Evolutionary conservation across 2,113 vertebrate genomes (phyloP), one percentile per base, ranked within the genome.

Genomic region (Pterophyllum scalare): DNA sequence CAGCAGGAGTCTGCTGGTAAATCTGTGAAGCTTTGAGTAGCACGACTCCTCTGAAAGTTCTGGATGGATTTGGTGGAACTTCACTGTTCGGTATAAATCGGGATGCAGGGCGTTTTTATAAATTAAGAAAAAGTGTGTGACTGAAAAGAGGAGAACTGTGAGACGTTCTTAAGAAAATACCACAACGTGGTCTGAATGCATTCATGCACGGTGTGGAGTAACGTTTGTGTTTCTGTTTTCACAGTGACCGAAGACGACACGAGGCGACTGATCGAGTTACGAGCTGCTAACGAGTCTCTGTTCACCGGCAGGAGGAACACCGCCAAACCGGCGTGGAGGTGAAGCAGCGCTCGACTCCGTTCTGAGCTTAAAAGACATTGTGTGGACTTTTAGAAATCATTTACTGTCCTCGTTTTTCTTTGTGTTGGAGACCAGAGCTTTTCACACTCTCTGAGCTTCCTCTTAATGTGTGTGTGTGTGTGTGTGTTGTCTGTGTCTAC

Each of bases 261-360:
- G 13, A 83, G 91, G 33, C 87, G 92, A 2, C 93, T 96, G 28
- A 96, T 96, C 0, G 94, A 96, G 87, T 59, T 96, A 13, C 90
- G 95, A 70, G 94, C 95, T 5, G 88, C 94, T 1, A 95, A 96
- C 57, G 93, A 96, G 40, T 93, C 90, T 88, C 91, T 96, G 40
- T 96, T 96, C 40, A 95, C 95, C 0, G 95, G 95, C 43, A 94
- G 93, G 89, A 96, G 95, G 92, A 96, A 96, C 90, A 95, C 94
- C 0, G 94, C 95, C 7, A 96, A 96, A 70, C 93, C 95, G 3
- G 95, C 95, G 35, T 95, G 95, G 95, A 95, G 95, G 95, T 95
- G 75, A 76, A 31, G 12, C 4, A 17, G 43, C 31, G 3, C 12
- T 28, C 22, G 7, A 22, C 14, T 20, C 5, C 12, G 7, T 12